Base-by-base conservation (phyloP, 2,888 invertebrate species). In the Beris morrisii region DNA sequence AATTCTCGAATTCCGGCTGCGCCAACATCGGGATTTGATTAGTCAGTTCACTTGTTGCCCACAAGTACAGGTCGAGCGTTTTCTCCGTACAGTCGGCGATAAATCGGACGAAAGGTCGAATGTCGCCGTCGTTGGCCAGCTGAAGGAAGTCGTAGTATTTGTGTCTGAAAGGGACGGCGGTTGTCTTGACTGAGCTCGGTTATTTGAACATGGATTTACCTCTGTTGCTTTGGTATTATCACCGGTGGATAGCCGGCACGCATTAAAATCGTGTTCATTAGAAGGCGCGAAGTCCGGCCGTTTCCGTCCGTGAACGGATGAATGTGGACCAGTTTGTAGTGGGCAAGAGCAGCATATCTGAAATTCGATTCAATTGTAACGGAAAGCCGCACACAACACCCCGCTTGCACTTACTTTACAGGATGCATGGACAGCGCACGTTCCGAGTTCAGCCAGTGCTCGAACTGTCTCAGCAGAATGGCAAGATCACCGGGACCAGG, bases 291-390 rank as follows among this genome's bases (percentile, higher is more conserved):
- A 0, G 97, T 97, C 75, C 98, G 86, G 0, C 97, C 98, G 76
- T 98, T 98, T 56, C 98, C 97, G 80, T 98, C 97, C 3, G 91
- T 86, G 82, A 98, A 98, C 0, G 98, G 98, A 83, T 98, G 98
- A 72, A 98, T 96, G 77, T 93, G 92, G 0, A 98, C 98, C 53
- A 98, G 80, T 82, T 96, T 96, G 81, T 97, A 98, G 82, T 98
- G 98, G 0, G 96, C 97, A 64, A 97, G 82, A 0, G 98, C 97
- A 59, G 97, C 97, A 77, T 92, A 92, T 79, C 95, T 93, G 73
- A 69, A 74, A 73, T 52, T 44, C 11, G n/a, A 44, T 12, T 44
- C 44, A n/a, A 44, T n/a, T n/a, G 44, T 12, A 44, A 44, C 44
- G n/a, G 2, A 44, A n/a, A 12, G 44, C 2, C 44, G 44, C 44